A percentile compares a stretch with the other conserved stretches of the same genome.
phyloP scores from a whole-genome alignment of 2,113 vertebrate genomes.

The Struthio camelus region DNA sequence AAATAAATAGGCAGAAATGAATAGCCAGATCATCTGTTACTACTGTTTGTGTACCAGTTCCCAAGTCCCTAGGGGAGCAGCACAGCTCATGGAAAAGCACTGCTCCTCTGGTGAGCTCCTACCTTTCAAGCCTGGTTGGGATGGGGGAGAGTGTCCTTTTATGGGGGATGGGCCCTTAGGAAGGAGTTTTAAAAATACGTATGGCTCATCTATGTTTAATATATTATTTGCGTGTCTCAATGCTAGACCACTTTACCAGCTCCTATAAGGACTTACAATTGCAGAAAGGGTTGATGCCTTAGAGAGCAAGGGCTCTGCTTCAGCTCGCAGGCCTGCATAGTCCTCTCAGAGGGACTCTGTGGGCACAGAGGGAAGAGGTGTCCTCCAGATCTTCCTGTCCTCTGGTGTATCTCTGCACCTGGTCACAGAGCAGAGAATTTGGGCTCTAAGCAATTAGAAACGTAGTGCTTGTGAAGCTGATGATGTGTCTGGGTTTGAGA shows the following conservation, averaged over 20 bases:
- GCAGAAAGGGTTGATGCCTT: neutral
- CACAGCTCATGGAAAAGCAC: neutral
- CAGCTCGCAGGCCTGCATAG: neutral
- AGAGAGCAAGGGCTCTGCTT: neutral
- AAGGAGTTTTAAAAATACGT: neutral
- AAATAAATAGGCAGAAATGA: neutral
- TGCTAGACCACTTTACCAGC: neutral
- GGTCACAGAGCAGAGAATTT: neutral
- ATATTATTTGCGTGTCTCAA: neutral
- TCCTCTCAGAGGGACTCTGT: neutral
- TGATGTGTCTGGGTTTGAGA: neutral
- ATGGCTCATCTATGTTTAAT: neutral
- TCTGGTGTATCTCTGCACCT: neutral
- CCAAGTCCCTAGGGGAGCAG: neutral
- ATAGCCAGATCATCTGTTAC: accelerated
- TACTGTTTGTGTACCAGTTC: neutral
- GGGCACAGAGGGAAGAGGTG: too few species aligned
- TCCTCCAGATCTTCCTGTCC: neutral
- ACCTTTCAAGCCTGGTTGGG: neutral
- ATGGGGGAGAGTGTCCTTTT: neutral
- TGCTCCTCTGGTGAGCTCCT: accelerated
- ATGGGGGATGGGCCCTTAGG: accelerated
- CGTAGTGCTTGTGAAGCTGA: neutral
- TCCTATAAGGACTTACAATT: neutral
- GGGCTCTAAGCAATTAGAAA: neutral